Base-by-base conservation (phyloP, 1,140 invertebrate genomes). In the Berghia stephanieae region DNA sequence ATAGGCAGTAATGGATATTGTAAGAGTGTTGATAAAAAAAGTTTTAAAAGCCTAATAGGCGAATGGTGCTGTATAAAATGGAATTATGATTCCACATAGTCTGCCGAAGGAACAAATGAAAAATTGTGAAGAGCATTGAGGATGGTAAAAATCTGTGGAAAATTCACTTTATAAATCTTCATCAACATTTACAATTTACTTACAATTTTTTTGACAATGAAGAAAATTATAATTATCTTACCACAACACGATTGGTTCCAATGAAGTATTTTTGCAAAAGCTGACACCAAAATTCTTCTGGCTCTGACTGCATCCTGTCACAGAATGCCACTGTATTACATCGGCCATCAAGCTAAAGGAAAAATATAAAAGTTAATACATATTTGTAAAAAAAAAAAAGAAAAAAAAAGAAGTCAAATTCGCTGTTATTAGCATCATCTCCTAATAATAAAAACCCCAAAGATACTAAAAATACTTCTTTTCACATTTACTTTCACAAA, bases 191-290 rank as follows among this genome's bases (percentile, higher is more conserved):
- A 49, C 46, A 49, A 13, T 13, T n/a, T 49, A n/a, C 46, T 49
- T 49, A 13, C 46, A n/a, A 13, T 49, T 13, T 49, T 13, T 49
- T 13, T 49, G 13, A 49, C n/a, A 49, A 49, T n/a, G n/a, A n/a
- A n/a, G n/a, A n/a, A n/a, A n/a, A n/a, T n/a, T n/a, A n/a, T n/a
- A n/a, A n/a, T 49, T n/a, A 10, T 13, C 85, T 83, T 72, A 88
- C 87, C 75, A 83, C 80, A 63, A 91, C 90, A 78, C 82, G 83
- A 10, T 83, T 85, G 55, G 85, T 90, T 36, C 93, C 91, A 31
- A 94, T 90, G 60, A 96, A 93, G 88, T 94, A 96, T 70, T 91
- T 92, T 63, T 93, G 89, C 0, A 96, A 82, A 5, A 97, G 88
- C 42, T 91, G 87, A 0, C 92, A 82, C 96, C 96, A 98, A 86